These are phyloP conservation scores for Altica lythri DNA, from an alignment of 2,888 invertebrate genomes.

Conservation along the genomic window DNA sequence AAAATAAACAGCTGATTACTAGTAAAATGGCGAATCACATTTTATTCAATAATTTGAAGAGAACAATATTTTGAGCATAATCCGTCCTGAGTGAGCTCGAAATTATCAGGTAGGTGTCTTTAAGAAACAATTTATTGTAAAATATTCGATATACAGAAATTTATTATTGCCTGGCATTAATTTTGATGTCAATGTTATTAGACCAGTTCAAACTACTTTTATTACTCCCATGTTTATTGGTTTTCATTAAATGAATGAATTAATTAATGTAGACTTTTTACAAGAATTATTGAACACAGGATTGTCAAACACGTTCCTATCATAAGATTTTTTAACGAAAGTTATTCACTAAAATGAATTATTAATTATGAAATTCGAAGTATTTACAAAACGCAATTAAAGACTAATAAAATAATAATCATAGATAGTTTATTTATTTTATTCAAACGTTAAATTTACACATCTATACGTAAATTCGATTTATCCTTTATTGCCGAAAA, in stretches of 20 bases:
- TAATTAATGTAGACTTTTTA: constrained; percentile 44
- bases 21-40: constrained; percentile 52
- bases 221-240: constrained; percentile 32
- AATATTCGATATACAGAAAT: constrained; percentile 11
- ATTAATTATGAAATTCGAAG: too few species aligned
- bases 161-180: constrained; percentile 11
- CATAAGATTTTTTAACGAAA: too few species aligned
- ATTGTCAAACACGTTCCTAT: too few species aligned
- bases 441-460: too few species aligned
- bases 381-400: too few species aligned
- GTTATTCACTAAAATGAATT: too few species aligned
- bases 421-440: too few species aligned
- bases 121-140: constrained; percentile 29
- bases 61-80: constrained; percentile 46
- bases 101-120: constrained; percentile 28
- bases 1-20: constrained; percentile 52
- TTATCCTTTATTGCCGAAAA: too few species aligned
- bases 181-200: constrained; percentile 37
- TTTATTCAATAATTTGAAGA: constrained; percentile 40
- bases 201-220: constrained; percentile 41
- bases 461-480: too few species aligned
- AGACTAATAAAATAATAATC: too few species aligned
- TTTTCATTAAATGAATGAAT: constrained; percentile 32
- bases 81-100: constrained; percentile 45
- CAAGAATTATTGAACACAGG: background rate